A percentile compares a stretch with the other conserved stretches of the same genome.
These are phyloP conservation scores for Troides helena DNA, from an alignment of 2,888 invertebrate genomes.

Conservation along the genomic window DNA sequence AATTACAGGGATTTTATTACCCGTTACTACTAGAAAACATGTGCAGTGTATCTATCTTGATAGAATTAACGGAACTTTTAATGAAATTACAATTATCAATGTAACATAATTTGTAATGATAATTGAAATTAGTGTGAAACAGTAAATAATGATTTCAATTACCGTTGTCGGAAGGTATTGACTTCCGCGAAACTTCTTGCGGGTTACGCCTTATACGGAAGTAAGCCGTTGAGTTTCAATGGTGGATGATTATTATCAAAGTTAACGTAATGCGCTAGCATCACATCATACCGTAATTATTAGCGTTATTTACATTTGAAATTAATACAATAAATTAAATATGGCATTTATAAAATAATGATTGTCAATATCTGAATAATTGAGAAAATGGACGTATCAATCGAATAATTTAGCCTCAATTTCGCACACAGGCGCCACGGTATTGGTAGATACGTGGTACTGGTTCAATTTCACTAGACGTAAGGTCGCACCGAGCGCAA, in stretches of 20 bases:
- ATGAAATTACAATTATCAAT: background rate
- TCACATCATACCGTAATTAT: background rate
- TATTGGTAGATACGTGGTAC: conserved; percentile 50
- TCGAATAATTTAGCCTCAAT: conserved; percentile 47
- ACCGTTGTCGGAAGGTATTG: conserved; percentile 50
- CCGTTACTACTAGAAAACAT: background rate
- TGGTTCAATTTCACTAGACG: conserved; percentile 74
- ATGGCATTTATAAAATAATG: background rate
- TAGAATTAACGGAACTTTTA: background rate
- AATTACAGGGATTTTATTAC: background rate
- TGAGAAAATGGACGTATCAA: conserved; percentile 36
- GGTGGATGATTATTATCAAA: conserved; percentile 30
- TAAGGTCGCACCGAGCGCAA: conserved; percentile 69
- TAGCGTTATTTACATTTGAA: background rate
- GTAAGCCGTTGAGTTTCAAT: conserved; percentile 43
- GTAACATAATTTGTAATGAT: background rate
- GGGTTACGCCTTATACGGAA: conserved; percentile 46
- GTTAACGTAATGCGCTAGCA: conserved; percentile 12
- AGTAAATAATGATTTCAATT: conserved; percentile 45
- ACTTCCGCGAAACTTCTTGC: conserved; percentile 62
- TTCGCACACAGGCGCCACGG: conserved; percentile 45
- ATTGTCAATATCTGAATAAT: background rate
- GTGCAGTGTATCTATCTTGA: background rate
- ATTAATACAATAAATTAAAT: background rate
- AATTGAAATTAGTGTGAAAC: background rate